A percentile compares a stretch with the other conserved stretches of the same genome.
These are phyloP conservation scores for Macropodus opercularis DNA, from an alignment of 2,797 vertebrate species.

Conservation along the genomic window DNA sequence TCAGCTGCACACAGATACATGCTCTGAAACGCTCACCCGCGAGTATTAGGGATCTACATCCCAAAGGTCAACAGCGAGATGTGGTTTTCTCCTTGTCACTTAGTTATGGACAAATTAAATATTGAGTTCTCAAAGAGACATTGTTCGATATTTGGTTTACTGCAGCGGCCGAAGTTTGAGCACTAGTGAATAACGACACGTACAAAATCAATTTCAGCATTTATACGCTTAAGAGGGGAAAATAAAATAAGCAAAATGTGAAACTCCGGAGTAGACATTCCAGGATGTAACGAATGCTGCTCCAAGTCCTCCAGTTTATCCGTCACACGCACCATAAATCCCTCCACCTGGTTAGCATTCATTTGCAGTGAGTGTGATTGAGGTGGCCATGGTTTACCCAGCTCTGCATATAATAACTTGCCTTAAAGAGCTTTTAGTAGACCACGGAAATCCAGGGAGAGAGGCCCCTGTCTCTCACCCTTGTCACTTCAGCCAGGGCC, in stretches of 20 bases:
- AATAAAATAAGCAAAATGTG: slow-evolving; percentile 3
- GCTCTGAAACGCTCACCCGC: slow-evolving; percentile 5
- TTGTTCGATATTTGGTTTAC: slow-evolving; percentile 23
- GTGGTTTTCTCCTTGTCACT: slow-evolving; percentile 38
- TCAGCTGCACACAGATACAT: slow-evolving; percentile 44
- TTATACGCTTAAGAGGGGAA: slow-evolving; percentile 7
- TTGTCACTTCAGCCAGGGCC: slow-evolving; percentile 54
- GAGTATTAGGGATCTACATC: slow-evolving; percentile 40
- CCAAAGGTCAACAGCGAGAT: slow-evolving; percentile 47
- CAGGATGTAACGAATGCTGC: slow-evolving; percentile 47
- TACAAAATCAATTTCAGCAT: slow-evolving; percentile 26
- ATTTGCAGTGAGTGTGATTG: slow-evolving; percentile 59
- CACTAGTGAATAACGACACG: neutral
- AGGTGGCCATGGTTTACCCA: slow-evolving; percentile 54
- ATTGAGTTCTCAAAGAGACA: slow-evolving; percentile 38
- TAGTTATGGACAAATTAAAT: slow-evolving; percentile 60
- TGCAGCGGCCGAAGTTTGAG: slow-evolving; percentile 11
- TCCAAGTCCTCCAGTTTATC: slow-evolving; percentile 37
- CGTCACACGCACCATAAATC: slow-evolving; percentile 59
- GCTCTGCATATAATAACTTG: slow-evolving; percentile 67
- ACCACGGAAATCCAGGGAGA: slow-evolving; percentile 47
- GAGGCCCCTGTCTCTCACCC: slow-evolving; percentile 55
- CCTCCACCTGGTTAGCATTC: slow-evolving; percentile 21
- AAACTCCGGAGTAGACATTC: slow-evolving; percentile 8
- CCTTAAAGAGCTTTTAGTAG: slow-evolving; percentile 57